phyloP scores from a whole-genome alignment of 2,888 invertebrate genomes.

The Leptinotarsa rubiginosa region DNA sequence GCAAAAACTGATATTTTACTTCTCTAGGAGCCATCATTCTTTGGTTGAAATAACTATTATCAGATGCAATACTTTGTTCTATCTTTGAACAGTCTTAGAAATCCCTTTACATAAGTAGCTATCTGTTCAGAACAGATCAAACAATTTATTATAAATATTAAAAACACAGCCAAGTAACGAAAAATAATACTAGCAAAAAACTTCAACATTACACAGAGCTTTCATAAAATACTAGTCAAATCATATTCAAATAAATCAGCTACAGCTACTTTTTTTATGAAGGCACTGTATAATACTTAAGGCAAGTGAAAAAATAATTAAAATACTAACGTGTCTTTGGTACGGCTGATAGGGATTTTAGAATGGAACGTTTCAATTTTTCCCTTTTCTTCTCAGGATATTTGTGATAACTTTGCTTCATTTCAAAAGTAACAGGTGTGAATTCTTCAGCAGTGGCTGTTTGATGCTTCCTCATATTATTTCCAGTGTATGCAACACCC shows the following conservation, averaged over 20 bases:
- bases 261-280: slow-evolving; percentile 11
- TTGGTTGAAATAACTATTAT: neutral
- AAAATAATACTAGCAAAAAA: slow-evolving; percentile 40
- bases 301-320: slow-evolving; percentile 34
- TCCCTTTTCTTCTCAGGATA: slow-evolving; percentile 60
- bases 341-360: slow-evolving; percentile 53
- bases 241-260: slow-evolving; percentile 1
- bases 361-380: slow-evolving; percentile 50
- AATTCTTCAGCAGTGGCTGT: slow-evolving; percentile 63
- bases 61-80: slow-evolving; percentile 8
- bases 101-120: slow-evolving; percentile 39
- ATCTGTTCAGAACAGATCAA: slow-evolving; percentile 13
- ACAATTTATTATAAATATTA: slow-evolving; percentile 31
- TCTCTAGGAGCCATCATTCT: neutral
- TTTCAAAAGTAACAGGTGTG: slow-evolving; percentile 56
- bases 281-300: slow-evolving; percentile 35
- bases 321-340: slow-evolving; percentile 52
- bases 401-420: slow-evolving; percentile 63
- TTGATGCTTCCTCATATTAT: slow-evolving; percentile 90
- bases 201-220: slow-evolving; percentile 35
- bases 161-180: slow-evolving; percentile 46
- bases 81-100: slow-evolving; percentile 30
- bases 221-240: slow-evolving; percentile 7
- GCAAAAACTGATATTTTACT: neutral
- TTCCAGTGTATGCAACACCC: slow-evolving; percentile 98